Evolutionary conservation across 2,888 invertebrate species (phyloP), one percentile per base, ranked within the genome.

Genomic region (Xestia rhomboidea): DNA sequence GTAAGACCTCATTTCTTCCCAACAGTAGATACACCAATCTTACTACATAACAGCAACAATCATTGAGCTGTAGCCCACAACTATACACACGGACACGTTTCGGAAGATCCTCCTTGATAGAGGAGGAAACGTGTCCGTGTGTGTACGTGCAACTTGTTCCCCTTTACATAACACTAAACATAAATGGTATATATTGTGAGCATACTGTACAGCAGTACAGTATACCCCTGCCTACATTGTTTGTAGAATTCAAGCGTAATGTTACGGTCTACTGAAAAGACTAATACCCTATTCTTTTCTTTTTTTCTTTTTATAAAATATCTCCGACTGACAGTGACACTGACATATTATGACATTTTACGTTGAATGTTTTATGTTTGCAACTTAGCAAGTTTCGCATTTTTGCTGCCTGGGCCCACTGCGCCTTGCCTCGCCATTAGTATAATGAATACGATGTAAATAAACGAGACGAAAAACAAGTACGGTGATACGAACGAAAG

Each of bases 311-410:
- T 21, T 6, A n/a, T 54, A 60, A 57, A 21, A 34, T 57, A 18
- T 41, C 30, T 13, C 10, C 13, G 4, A 64, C 24, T 77, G 54
- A 77, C 77, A 77, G 21, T 57, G 79, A 68, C 76, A 67, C 10
- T 44, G 76, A 57, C 54, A 76, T 44, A 15, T 76, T 51, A 68
- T 68, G 68, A 49, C 49, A 46, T 74, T 77, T 68, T 51, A 51
- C 21, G 18, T 68, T 75, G 41, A 73, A 54, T 77, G 49, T 63
- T 38, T 13, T 4, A n/a, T n/a, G n/a, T n/a, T 34, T 34, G 38
- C n/a, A 64, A n/a, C n/a, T 10, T 62, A 21, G 21, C 21, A n/a
- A n/a, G n/a, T 34, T 30, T 62, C 21, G 24, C 18, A 34, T 54
- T 51, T 41, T 62, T n/a, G 41, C 38, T 46, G 24, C 34, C n/a